Percentiles rank a stretch among this genome's conserved stretches.
Conservation (phyloP, 2,888 invertebrate species). For the Archips xylosteana region DNA sequence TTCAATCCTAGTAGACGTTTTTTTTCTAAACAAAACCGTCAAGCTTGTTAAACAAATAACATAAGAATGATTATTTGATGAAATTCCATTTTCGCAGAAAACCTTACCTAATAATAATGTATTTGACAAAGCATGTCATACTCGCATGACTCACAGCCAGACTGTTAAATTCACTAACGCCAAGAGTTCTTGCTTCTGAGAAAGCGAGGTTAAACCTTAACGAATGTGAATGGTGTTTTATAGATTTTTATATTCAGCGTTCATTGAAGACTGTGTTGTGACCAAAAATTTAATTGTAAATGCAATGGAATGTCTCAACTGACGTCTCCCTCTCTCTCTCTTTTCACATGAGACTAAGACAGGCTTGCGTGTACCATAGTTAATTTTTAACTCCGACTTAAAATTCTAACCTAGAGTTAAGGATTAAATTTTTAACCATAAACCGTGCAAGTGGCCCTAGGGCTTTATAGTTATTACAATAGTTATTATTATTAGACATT, state of each 20-base stretch:
- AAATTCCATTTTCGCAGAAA: not conserved
- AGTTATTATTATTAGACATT: too few relatives aligned
- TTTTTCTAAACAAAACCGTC: constrained; percentile 5
- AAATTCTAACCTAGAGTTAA: too few relatives aligned
- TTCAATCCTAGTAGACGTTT: constrained; percentile 1
- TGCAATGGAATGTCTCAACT: not conserved
- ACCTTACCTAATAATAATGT: not conserved
- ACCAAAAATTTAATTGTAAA: constrained; percentile 20
- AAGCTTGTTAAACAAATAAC: not conserved
- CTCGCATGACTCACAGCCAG: constrained; percentile 35
- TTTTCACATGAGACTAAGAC: not conserved
- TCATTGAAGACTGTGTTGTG: constrained; percentile 16
- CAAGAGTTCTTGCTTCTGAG: constrained; percentile 30
- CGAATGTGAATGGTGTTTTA: constrained; percentile 20
- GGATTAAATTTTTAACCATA: too few relatives aligned
- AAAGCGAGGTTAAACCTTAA: constrained; percentile 26
- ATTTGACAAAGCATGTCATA: constrained; percentile 14
- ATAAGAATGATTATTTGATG: not conserved
- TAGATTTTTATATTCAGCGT: constrained; percentile 10
- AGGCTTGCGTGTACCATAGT: too few relatives aligned
- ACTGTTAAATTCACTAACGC: constrained; percentile 29
- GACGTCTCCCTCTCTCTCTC: not conserved
- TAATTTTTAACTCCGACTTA: too few relatives aligned
- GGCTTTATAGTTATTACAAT: not conserved
- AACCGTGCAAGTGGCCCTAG: too few relatives aligned